phyloP scores from a whole-genome alignment of 2,113 vertebrate species.

The Accipiter cooperii region DNA sequence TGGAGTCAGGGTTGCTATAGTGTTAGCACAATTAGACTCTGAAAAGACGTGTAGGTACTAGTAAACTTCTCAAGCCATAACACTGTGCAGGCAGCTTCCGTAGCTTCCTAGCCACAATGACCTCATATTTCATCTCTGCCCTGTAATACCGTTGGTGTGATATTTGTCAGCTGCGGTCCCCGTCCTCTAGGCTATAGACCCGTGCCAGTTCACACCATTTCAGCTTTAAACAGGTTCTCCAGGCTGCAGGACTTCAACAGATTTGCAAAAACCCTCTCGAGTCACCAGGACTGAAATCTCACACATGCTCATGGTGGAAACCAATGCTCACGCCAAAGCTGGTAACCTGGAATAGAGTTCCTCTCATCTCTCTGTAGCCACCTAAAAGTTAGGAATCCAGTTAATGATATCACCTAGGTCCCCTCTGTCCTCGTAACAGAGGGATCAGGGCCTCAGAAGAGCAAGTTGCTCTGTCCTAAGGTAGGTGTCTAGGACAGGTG shows the following conservation, averaged over 20 bases:
- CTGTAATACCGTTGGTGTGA: background rate
- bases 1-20: conserved; percentile 9
- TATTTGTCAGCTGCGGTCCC: background rate
- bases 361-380: background rate
- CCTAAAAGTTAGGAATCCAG: background rate
- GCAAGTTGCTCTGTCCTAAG: background rate
- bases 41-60: background rate
- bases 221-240: background rate
- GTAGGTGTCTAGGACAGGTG: background rate
- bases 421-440: background rate
- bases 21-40: background rate
- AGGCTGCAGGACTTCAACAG: background rate
- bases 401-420: background rate
- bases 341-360: background rate
- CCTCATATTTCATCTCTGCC: background rate
- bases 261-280: background rate
- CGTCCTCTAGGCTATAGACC: background rate
- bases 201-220: background rate
- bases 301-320: background rate
- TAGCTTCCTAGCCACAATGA: background rate
- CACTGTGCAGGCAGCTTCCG: background rate
- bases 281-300: background rate
- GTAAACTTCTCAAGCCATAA: background rate
- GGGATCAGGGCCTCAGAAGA: background rate
- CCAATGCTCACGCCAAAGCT: background rate